Conservation (phyloP, 2,113 vertebrate genomes). For the Pedionomus torquatus region DNA sequence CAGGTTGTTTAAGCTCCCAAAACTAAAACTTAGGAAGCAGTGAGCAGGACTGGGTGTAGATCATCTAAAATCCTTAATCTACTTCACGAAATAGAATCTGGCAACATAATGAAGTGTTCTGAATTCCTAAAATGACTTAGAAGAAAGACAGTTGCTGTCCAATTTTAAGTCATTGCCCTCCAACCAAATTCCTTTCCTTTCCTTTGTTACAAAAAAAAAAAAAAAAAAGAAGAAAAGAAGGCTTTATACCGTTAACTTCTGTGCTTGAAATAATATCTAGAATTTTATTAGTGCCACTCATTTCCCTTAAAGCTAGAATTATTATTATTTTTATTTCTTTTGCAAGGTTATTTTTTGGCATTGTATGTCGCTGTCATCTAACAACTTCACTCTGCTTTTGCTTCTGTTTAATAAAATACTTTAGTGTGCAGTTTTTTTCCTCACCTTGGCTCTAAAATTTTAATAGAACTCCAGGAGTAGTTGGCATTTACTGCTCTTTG, state of each 20-base stretch:
- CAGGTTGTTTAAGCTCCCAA: slow-evolving; percentile 31
- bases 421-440: not conserved
- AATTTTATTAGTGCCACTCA: not conserved
- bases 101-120: not conserved
- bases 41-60: slow-evolving; percentile 1
- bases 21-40: slow-evolving; percentile 37
- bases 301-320: not conserved
- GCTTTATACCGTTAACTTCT: not conserved
- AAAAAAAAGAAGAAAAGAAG: not conserved
- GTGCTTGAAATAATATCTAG: not conserved
- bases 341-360: not conserved
- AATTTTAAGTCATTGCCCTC: not conserved
- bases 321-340: not conserved
- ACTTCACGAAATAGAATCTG: not conserved
- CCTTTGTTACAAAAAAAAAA: not conserved
- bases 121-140: not conserved
- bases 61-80: slow-evolving; percentile 31
- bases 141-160: slow-evolving; percentile 1
- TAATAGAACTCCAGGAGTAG: not conserved
- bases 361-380: not conserved
- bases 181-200: not conserved
- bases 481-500: not conserved
- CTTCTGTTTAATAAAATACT: not conserved
- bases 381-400: not conserved
- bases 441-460: not conserved